Base-by-base conservation (phyloP, 2,797 vertebrate genomes). In the Phalanger gymnotis region DNA sequence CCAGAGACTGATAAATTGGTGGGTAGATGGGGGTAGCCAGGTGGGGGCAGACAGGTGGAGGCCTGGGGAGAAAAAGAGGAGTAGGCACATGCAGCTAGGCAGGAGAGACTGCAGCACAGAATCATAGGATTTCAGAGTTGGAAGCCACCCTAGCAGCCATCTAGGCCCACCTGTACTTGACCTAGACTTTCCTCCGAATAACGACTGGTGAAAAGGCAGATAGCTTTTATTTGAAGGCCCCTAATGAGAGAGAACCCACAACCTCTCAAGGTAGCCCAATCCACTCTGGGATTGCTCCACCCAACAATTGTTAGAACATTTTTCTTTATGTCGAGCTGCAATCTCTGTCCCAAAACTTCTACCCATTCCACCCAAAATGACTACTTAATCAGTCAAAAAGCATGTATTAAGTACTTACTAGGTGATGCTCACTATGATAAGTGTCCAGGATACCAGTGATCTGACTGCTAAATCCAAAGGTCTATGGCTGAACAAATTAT, bases 1-100 rank as follows among this genome's bases (percentile, higher is more conserved):
- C 93, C 92, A 90, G 56, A 58, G 92, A 12, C 66, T 14, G 81
- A 93, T 19, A 89, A 91, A 94, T 91, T 90, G 34, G 40, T 55
- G 40, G 90, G 56, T 90, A 30, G 53, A 34, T 5, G 0, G 56
- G 54, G 51, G 54, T 47, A 87, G 54, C n/a, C n/a, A 30, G 53
- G 40, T 5, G 0, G 56, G 54, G 51, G 54, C 53, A 87, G 54
- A 0, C 12, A 53, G 31, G 12, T 12, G 5, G 90, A 90, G 28
- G 90, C 12, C 28, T 34, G 2, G 90, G 31, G 4, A 22, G 28
- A 34, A 14, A 27, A 53, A 54, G 30, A 34, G 30, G 4, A 90
- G 66, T 40, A 40, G 4, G 94, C 92, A 54, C 3, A 1, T 40
- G 94, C 9, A 6, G 28, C n/a, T 11, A 30, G 19, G n/a, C 93